phyloP scores from a whole-genome alignment of 2,113 vertebrate genomes.

The Sander lucioperca region DNA sequence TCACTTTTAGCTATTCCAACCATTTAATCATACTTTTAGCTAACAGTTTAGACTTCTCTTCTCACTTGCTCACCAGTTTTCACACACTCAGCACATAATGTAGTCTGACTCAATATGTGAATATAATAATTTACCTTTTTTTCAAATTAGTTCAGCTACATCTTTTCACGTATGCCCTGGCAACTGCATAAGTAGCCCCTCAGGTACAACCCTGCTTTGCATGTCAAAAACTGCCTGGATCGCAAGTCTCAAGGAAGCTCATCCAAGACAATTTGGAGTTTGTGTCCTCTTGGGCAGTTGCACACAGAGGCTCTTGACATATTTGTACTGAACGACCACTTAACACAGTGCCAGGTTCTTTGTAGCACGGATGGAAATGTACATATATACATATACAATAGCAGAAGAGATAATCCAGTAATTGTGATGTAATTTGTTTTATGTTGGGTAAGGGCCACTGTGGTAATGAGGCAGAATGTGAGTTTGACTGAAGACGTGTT shows the following conservation, averaged over 20 bases:
- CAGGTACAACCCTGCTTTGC: background rate
- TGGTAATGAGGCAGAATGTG: slow-evolving; percentile 24
- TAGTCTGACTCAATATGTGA: background rate
- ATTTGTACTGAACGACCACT: background rate
- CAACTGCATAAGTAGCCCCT: background rate
- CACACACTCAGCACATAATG: background rate
- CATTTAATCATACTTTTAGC: background rate
- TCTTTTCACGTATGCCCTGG: background rate
- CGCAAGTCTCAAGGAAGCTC: background rate
- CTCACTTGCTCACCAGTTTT: background rate
- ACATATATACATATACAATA: background rate
- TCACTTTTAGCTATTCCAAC: background rate
- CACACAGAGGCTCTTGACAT: background rate
- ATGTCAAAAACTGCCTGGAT: background rate
- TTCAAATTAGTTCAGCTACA: background rate
- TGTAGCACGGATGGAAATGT: slow-evolving; percentile 21
- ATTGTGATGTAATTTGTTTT: slow-evolving; percentile 20
- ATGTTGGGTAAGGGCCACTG: slow-evolving; percentile 18
- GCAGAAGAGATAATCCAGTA: slow-evolving; percentile 33
- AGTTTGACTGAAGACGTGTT: slow-evolving; percentile 14
- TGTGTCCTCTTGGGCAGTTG: background rate
- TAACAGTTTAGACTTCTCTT: background rate
- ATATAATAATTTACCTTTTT: background rate
- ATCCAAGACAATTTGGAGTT: background rate
- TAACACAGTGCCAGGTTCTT: background rate